Percentiles rank a stretch among this genome's conserved stretches.
These are phyloP conservation scores for Plutella xylostella DNA, from an alignment of 2,888 invertebrate genomes.

Conservation along the genomic window DNA sequence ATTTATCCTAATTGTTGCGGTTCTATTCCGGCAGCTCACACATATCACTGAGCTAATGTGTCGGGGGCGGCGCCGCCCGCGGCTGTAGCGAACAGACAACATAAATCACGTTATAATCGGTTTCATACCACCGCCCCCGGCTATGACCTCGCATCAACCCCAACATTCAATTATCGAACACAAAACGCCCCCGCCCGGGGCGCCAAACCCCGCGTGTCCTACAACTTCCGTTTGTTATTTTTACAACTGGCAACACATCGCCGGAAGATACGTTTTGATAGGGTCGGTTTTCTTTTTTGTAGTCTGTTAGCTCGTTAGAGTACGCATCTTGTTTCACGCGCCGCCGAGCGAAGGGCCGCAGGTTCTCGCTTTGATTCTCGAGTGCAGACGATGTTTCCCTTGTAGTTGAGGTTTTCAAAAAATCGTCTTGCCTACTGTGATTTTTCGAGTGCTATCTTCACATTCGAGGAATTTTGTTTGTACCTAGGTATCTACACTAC, in stretches of 20 bases:
- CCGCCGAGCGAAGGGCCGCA: conserved; percentile 27
- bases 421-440: conserved; percentile 1
- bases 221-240: conserved; percentile 30
- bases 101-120: conserved; percentile 36
- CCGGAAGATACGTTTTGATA: conserved; percentile 27
- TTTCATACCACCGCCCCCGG: conserved; percentile 26
- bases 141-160: conserved; percentile 21
- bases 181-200: conserved; percentile 25
- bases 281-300: not conserved
- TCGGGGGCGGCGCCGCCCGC: conserved; percentile 18
- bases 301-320: conserved; percentile 41
- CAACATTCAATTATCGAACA: conserved; percentile 30
- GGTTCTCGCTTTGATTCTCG: conserved; percentile 44
- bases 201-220: conserved; percentile 23
- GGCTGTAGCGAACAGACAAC: conserved; percentile 28
- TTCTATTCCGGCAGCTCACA: too few relatives aligned
- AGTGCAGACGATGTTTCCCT: conserved; percentile 31
- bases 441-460: conserved; percentile 39
- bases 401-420: conserved; percentile 19
- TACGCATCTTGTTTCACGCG: conserved; percentile 45
- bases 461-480: conserved; percentile 29
- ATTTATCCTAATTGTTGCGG: too few relatives aligned
- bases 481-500: too few relatives aligned
- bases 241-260: conserved; percentile 32
- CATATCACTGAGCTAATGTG: conserved; percentile 1